A percentile compares a stretch with the other conserved stretches of the same genome.
Evolutionary conservation across 2,113 vertebrate species (phyloP).

Genomic region (Picathartes gymnocephalus): DNA sequence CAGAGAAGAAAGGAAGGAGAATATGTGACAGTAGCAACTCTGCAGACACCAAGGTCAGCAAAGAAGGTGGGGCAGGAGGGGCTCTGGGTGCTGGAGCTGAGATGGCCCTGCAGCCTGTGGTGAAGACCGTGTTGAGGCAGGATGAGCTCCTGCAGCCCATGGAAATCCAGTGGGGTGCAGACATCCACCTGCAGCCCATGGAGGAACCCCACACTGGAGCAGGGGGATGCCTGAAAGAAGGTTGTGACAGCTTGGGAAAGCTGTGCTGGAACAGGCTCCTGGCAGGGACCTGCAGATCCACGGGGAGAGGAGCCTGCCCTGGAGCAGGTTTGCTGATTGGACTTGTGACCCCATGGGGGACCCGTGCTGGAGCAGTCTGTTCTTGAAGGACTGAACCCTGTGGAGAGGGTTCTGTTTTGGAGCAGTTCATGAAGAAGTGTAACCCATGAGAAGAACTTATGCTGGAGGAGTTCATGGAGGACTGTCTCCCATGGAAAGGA

Average conservation of each 20-base stretch:
- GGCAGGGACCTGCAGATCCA: not conserved
- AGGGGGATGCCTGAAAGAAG: not conserved
- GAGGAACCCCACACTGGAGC: not conserved
- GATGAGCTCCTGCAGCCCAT: not conserved
- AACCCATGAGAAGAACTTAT: not conserved
- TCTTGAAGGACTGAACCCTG: not conserved
- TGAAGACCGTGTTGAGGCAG: not conserved
- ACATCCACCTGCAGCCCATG: not conserved
- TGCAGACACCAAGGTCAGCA: not conserved
- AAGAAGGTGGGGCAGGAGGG: not conserved
- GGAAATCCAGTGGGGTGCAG: not conserved
- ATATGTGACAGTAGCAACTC: not conserved
- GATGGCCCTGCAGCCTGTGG: rapidly evolving
- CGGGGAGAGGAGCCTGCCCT: rapidly evolving
- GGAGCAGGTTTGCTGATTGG: not conserved
- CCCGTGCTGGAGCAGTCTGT: not conserved
- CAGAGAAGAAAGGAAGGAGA: not conserved
- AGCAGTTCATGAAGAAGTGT: not conserved
- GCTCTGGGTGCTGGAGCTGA: not conserved
- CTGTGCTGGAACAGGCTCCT: not conserved
- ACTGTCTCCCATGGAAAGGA: not conserved
- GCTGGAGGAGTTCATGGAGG: not conserved
- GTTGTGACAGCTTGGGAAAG: not conserved
- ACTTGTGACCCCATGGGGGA: not conserved
- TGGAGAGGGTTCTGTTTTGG: not conserved